Conservation (phyloP, 2,888 invertebrate genomes). For the Tachina lurida region DNA sequence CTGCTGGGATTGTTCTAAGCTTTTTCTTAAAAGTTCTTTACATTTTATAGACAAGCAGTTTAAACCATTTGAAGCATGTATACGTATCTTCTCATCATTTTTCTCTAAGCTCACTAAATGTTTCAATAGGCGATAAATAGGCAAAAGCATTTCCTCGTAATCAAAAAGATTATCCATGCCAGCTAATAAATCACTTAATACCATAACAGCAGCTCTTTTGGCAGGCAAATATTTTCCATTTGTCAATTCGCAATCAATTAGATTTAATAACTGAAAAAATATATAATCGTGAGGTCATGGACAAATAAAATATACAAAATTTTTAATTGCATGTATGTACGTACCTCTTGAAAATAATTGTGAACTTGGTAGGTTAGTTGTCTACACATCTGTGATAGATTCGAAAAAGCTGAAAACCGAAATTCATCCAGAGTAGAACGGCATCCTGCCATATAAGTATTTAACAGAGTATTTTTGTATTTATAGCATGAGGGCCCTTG, state of each 20-base stretch:
- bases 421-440: conserved; percentile 79
- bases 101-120: conserved; percentile 76
- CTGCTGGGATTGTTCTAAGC: conserved; percentile 63
- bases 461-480: conserved; percentile 79
- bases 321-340: conserved; percentile 66
- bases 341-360: conserved; percentile 81
- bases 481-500: conserved; percentile 80
- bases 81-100: conserved; percentile 78
- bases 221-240: conserved; percentile 80
- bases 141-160: conserved; percentile 80
- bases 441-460: conserved; percentile 80
- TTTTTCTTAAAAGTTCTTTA: conserved; percentile 75
- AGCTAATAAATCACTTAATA: conserved; percentile 79
- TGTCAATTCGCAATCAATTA: conserved; percentile 78
- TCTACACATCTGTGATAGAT: conserved; percentile 80
- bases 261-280: conserved; percentile 73
- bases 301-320: not conserved
- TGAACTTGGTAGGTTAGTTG: conserved; percentile 81
- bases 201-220: conserved; percentile 80
- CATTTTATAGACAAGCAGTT: conserved; percentile 79
- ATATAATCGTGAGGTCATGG: not conserved
- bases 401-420: conserved; percentile 81
- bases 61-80: conserved; percentile 81
- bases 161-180: conserved; percentile 81
- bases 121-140: conserved; percentile 80